Base-by-base conservation (phyloP, 2,888 invertebrate genomes). In the Agonopterix alstromeriana region DNA sequence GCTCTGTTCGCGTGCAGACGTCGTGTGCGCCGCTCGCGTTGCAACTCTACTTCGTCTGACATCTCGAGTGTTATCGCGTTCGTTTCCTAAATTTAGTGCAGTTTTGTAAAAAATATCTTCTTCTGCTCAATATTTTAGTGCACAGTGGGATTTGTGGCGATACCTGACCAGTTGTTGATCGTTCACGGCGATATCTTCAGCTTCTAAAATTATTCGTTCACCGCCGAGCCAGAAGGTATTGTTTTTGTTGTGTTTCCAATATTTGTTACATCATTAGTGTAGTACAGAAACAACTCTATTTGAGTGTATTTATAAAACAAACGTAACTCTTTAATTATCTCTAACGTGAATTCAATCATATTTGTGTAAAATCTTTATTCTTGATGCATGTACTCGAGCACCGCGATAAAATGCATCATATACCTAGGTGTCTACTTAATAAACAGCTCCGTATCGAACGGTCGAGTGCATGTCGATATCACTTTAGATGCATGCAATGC, bases 81-180 rank as follows among this genome's bases (percentile, higher is more conserved):
- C 69, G 63, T 66, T 63, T 67, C 69, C 81, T 82, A 82, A 77
- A 77, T 77, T 74, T 80, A 82, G 85, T 85, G 82, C 69, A 71
- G 69, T 77, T 77, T 71, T 62, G 49, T 52, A 67, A 67, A 57
- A 70, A 62, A 64, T 66, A 67, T 63, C 60, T 57, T 47, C 61
- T 63, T 75, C 73, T 72, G 68, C 77, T 76, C 70, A 77, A 67
- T 73, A 70, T 63, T 68, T 55, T 58, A 67, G 73, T 77, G 74
- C 66, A 50, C 58, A 68, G 72, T 82, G 82, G 64, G 69, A 74
- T 73, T 61, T 66, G 70, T 71, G 71, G 48, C 57, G 63, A 65
- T 55, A 61, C 55, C 56, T 62, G 60, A 57, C 51, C 60, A 56
- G 60, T 58, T 62, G 58, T 56, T 63, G 65, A 60, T 65, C 58